Evolutionary conservation across 1,140 invertebrate species (phyloP), one percentile per base, ranked within the genome.

Genomic region (Pseudomyrmex cubaensis): DNA sequence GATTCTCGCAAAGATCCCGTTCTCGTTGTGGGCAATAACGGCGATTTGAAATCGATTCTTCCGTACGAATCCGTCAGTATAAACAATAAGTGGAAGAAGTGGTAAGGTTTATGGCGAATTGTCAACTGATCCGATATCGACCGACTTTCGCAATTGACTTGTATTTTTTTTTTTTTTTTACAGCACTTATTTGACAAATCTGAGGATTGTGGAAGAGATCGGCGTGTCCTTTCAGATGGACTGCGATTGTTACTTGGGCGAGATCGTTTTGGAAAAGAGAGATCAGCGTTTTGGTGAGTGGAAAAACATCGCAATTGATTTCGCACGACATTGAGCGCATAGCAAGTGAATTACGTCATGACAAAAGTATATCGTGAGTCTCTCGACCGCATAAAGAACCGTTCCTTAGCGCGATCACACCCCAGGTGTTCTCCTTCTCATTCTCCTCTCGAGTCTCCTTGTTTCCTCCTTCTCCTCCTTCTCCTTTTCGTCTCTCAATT

Each of bases 201-300:
- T 93, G 66, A 91, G 72, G 62, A 91, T 89, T 8, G 89, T 93
- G 8, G 84, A 92, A 17, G 93, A 94, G 74, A 92, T 94, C 35
- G 93, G 93, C 2, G 57, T 94, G 10, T 87, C 89, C 0, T 90
- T 93, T 48, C 50, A 85, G 0, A 61, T n/a, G 9, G 35, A 76
- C 20, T 90, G 90, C 56, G 85, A 72, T 17, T 91, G 88, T 66
- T 93, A 93, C 17, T 67, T 94, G 52, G 93, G 93, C 5, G 90
- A 94, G 64, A 90, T 94, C 5, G 57, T 89, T 82, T 73, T 94
- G 12, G 85, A 92, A 57, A 84, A 89, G 50, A 86, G 78, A 8
- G 52, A 35, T 2, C 85, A 62, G 9, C 50, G 52, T n/a, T 80
- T 64, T 22, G 85, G 89, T 89, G 63, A 90, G 80, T 89, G 63